Base-by-base conservation (phyloP, 2,888 invertebrate genomes). In the Hyles lineata region DNA sequence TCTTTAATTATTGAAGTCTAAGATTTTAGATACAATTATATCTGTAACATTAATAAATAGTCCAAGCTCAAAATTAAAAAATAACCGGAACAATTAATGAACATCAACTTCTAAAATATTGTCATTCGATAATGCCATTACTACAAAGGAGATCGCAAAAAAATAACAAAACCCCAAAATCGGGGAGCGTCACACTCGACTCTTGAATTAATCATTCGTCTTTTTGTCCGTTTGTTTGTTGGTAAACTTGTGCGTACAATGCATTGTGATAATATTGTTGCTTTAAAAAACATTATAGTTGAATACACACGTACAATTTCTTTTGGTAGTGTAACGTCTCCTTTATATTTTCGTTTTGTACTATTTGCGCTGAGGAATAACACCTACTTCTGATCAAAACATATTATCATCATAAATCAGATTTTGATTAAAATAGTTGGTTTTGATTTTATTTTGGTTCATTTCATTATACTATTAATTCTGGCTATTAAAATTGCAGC, bases 121-220 rank as follows among this genome's bases (percentile, higher is more conserved):
- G 43, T 50, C 67, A 43, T 67, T 50, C 50, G 15, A 63, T 15
- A 43, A 23, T 55, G 55, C n/a, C 2, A 67, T 4, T 4, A 7
- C 67, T 17, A 67, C 67, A 67, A 67, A 43, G 50, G 23, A 50
- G 35, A 63, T 63, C 59, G 58, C 74, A 73, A 78, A 76, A 79
- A 76, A 78, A 77, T 74, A 75, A 70, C 71, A 70, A 78, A 76
- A 77, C 59, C 62, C 59, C 70, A 76, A 74, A 76, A 81, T 81
- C 77, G 75, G 86, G 88, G 88, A 87, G 87, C 87, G 86, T 89
- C 88, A 89, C 83, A 82, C 84, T 80, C 84, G 19, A 62, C 19
- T 90, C 91, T 90, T 89, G 86, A 90, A 93, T 92, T 92, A 92
- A 93, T 93, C 93, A 92, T 89, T 90, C 87, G 85, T 85, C 84